These are phyloP conservation scores for Onchidella celtica DNA, from an alignment of 2,888 invertebrate genomes.

Conservation along the genomic window DNA sequence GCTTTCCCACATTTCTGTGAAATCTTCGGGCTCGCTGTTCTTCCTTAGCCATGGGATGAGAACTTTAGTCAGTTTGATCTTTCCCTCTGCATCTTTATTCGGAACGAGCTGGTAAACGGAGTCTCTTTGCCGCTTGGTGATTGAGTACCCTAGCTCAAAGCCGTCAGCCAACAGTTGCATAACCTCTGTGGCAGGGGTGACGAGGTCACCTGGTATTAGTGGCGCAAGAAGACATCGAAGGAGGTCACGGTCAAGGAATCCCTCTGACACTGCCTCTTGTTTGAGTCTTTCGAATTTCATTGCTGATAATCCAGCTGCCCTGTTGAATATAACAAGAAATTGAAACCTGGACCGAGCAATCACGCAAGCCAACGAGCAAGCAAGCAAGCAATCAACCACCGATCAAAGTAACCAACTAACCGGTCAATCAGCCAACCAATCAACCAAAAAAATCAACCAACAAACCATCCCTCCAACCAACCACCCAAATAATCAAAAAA, in stretches of 20 bases:
- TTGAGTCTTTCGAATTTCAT: slow-evolving; percentile 66
- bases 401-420: too few species aligned
- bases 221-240: slow-evolving; percentile 67
- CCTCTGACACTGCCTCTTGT: slow-evolving; percentile 67
- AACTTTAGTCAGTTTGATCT: slow-evolving; percentile 60
- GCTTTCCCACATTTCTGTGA: slow-evolving; percentile 60
- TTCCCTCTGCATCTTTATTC: slow-evolving; percentile 54
- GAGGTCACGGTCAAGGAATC: slow-evolving; percentile 73
- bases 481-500: too few species aligned
- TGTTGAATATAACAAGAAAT: slow-evolving; percentile 30
- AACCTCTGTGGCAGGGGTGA: slow-evolving; percentile 53
- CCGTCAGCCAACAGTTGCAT: slow-evolving; percentile 63
- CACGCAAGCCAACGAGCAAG: not conserved
- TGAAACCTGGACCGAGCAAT: too few species aligned
- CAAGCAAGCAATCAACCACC: not conserved
- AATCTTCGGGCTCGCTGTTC: slow-evolving; percentile 62
- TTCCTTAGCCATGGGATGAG: slow-evolving; percentile 73
- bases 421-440: too few species aligned
- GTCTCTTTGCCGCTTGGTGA: slow-evolving; percentile 59
- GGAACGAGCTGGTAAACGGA: slow-evolving; percentile 27
- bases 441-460: too few species aligned
- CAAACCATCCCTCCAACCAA: too few species aligned
- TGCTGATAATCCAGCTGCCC: slow-evolving; percentile 56
- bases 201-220: slow-evolving; percentile 64
- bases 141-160: slow-evolving; percentile 73